Base-by-base conservation (phyloP, 2,113 vertebrate species). In the Marmota flaviventris region DNA sequence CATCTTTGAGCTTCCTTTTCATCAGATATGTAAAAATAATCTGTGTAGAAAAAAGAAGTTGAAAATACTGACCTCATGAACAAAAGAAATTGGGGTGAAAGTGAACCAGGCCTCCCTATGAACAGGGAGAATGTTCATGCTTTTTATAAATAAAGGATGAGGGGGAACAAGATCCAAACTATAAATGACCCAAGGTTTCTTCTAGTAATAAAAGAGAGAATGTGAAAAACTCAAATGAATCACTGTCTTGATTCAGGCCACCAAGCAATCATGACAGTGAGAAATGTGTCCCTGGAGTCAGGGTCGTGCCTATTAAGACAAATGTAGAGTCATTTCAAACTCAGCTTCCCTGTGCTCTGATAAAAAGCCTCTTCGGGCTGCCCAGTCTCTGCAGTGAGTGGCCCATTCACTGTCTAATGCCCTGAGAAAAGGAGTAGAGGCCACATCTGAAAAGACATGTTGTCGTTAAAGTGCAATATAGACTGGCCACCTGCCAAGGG, bases 121-220 rank as follows among this genome's bases (percentile, higher is more conserved):
- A 98, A 98, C 61, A 96, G 73, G 45, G 70, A 94, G 20, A 73
- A 4, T 82, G 39, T 97, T 94, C 83, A 89, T 98, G 81, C 67
- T 13, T 63, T 73, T 83, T 92, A 48, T 72, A 93, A 95, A 94
- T 88, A 95, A 94, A 94, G 72, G 79, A 83, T 76, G 14, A 96
- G 78, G 94, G 37, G 16, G 87, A 48, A 61, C 77, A 81, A 95
- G 12, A 93, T 88, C 91, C 67, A 98, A 98, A 93, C 82, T 91
- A 87, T 0, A 77, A 79, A 97, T 95, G 82, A 5, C 73, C 91
- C 82, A 95, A 5, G 0, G 53, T 86, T n/a, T 67, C 82, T 97
- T 61, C 95, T 72, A 96, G 93, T 84, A 97, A 98, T 95, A 86
- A 93, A 96, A 97, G 65, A 89, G 72, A 88, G 95, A 98, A 96